Evolutionary conservation across 2,888 invertebrate species (phyloP).

Genomic region (Lycaena phlaeas): DNA sequence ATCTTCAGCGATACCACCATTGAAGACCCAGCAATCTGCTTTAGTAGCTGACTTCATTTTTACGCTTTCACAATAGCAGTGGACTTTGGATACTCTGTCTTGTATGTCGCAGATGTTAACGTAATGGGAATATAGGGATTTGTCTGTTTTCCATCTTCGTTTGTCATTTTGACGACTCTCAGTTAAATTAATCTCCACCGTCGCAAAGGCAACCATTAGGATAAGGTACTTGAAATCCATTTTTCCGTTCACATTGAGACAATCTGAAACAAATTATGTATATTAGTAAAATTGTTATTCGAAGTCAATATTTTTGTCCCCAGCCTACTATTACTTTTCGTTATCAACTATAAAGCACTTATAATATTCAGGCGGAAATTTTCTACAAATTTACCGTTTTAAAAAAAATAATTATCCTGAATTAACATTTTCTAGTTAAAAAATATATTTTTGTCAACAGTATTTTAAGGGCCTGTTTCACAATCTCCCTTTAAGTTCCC

Average conservation of each 20-base stretch:
- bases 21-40: constrained; percentile 85
- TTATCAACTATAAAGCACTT: no score
- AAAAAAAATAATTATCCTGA: no score
- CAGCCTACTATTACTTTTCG: no score
- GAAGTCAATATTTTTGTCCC: no score
- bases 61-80: constrained; percentile 77
- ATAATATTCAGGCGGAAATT: no score
- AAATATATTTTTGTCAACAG: no score
- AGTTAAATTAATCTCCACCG: constrained; percentile 60
- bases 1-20: constrained; percentile 77
- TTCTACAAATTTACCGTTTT: no score
- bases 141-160: constrained; percentile 61
- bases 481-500: no score
- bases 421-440: no score
- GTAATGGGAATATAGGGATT: constrained; percentile 50
- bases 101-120: constrained; percentile 74
- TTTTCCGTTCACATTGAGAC: constrained; percentile 43
- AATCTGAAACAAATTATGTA: constrained; percentile 55
- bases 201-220: constrained; percentile 62
- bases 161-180: constrained; percentile 63
- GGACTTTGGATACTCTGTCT: constrained; percentile 70
- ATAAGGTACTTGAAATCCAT: constrained; percentile 65
- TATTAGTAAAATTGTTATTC: constrained; percentile 6
- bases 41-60: constrained; percentile 75
- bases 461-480: no score